A percentile compares a stretch with the other conserved stretches of the same genome.
phyloP scores from a whole-genome alignment of 2,113 vertebrate genomes.

The Cercopithecus mona region DNA sequence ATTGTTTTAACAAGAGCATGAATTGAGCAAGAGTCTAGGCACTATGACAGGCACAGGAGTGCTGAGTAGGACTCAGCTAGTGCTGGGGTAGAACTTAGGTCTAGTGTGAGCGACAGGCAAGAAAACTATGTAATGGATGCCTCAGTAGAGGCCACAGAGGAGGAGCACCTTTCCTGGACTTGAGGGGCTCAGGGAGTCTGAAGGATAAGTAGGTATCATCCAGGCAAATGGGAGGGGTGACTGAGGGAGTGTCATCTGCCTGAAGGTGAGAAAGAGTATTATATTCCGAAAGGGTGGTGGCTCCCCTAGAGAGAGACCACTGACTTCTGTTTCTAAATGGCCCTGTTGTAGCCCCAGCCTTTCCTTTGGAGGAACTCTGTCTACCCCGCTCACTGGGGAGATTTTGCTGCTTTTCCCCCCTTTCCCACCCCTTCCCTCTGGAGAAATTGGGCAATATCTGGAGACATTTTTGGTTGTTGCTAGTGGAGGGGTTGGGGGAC shows the following conservation, averaged over 20 bases:
- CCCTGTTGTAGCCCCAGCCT: accelerated
- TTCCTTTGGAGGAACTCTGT: background rate
- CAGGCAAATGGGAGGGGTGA: background rate
- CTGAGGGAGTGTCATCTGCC: background rate
- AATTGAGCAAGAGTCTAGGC: background rate
- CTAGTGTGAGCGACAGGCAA: background rate
- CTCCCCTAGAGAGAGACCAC: background rate
- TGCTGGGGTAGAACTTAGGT: accelerated
- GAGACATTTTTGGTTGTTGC: background rate
- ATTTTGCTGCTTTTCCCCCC: background rate
- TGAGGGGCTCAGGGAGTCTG: background rate
- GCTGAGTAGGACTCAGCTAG: background rate
- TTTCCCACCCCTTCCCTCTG: too few relatives aligned
- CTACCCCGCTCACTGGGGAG: too few relatives aligned
- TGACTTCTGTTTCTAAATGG: background rate
- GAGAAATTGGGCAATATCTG: background rate
- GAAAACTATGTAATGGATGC: background rate
- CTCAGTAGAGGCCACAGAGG: accelerated
- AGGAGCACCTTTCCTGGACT: background rate
- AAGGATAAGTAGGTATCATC: background rate
- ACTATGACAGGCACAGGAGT: too few relatives aligned
- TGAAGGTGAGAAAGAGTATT: background rate
- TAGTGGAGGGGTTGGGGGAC: background rate
- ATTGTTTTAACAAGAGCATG: background rate
- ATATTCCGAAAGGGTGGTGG: background rate